Evolutionary conservation across 1,140 invertebrate species (phyloP), one percentile per base, ranked within the genome.

Genomic region (Danaus melanippus): DNA sequence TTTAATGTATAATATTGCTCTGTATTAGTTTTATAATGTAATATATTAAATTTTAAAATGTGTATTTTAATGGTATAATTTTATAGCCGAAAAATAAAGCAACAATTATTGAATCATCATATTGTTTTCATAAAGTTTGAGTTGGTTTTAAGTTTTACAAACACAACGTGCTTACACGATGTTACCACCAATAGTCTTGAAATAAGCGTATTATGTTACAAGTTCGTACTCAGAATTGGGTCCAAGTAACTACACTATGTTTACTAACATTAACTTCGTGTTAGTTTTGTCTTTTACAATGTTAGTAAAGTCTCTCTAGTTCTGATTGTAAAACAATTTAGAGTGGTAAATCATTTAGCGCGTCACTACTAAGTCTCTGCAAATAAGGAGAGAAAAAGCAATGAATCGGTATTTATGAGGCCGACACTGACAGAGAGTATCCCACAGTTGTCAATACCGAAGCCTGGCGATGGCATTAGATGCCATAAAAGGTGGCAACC

Each of bases 381-480:
- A 49, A 67, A 72, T 72, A 71, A 66, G 71, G 69, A 64, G 66
- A 62, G 69, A 73, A 69, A 78, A 76, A 76, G 71, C 69, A 75
- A 74, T 73, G 64, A 78, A 66, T 66, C 46, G 70, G 79, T 80
- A 73, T 69, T 71, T 81, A 79, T 76, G 63, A 64, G 62, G 51
- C 53, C 56, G 61, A 68, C 61, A 64, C 62, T 71, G 69, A 74
- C 72, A 75, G 69, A 66, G 66, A 74, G 67, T 80, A 79, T 81
- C 76, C 76, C 80, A 83, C 79, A 84, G 78, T 80, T 79, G 83
- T 86, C 78, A 84, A 79, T 76, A 72, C 68, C 60, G 67, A 67
- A 65, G 52, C 71, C 65, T 58, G 58, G 63, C 70, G 42, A 55
- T 71, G 62, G 56, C 81, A 75, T 32, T 32, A 68, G 78, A 75